Evolutionary conservation across 2,888 invertebrate genomes (phyloP).

Genomic region (Hypolimnas misippus): DNA sequence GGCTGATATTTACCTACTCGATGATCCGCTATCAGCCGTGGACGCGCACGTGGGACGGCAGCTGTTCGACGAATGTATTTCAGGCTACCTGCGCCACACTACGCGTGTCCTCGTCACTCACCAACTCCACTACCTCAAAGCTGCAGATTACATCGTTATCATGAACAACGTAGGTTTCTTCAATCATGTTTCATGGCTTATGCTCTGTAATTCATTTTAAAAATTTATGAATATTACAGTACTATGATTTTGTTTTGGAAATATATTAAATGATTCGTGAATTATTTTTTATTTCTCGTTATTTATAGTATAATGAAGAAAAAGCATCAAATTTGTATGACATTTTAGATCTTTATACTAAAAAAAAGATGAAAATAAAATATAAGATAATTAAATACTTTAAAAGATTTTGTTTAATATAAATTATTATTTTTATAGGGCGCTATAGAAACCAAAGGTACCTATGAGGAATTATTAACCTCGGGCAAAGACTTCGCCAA

Average conservation of each 20-base stretch:
- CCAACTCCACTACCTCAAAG: conserved; percentile 88
- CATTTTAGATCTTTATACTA: too few species aligned
- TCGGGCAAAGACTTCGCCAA: conserved; percentile 86
- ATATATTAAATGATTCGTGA: too few species aligned
- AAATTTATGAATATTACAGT: too few species aligned
- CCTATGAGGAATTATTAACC: conserved; percentile 81
- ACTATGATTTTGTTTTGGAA: too few species aligned
- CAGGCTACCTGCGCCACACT: conserved; percentile 86
- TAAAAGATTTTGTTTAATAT: background rate
- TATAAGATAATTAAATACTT: too few species aligned
- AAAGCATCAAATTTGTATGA: too few species aligned
- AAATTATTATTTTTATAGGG: conserved; percentile 67
- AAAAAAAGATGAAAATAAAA: too few species aligned
- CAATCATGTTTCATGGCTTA: background rate
- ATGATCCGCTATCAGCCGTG: conserved; percentile 93
- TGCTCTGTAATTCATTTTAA: too few species aligned
- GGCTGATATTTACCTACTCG: conserved; percentile 91
- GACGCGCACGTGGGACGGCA: conserved; percentile 91
- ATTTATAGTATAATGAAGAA: too few species aligned
- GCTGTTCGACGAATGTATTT: conserved; percentile 90
- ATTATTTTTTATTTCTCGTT: background rate
- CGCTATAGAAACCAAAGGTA: conserved; percentile 82
- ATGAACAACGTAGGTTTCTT: conserved; percentile 72
- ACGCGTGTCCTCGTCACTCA: conserved; percentile 93
- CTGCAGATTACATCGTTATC: conserved; percentile 82